Percentiles rank a stretch among this genome's conserved stretches.
Evolutionary conservation across 2,888 invertebrate species (phyloP).

Genomic region (Scaptomyza flava): DNA sequence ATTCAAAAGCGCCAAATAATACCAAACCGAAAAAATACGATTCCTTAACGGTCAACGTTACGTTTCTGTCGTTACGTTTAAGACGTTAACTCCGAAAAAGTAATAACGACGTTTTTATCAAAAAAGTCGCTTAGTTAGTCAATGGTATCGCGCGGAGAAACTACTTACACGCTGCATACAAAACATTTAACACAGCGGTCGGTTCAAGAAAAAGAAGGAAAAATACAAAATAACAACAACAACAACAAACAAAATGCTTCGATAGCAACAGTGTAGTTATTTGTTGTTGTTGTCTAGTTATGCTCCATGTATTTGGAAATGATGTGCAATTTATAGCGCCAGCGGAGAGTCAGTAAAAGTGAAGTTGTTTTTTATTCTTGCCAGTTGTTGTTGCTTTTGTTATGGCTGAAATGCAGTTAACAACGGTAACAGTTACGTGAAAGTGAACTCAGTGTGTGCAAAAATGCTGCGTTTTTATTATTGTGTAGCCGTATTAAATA

Average conservation of each 20-base stretch:
- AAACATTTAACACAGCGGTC: conserved; percentile 23
- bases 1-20: conserved; percentile 24
- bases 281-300: conserved; percentile 19
- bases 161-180: conserved; percentile 45
- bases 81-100: conserved; percentile 48
- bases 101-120: conserved; percentile 51
- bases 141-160: conserved; percentile 63
- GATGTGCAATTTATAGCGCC: conserved; percentile 18
- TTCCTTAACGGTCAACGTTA: neutral
- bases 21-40: conserved; percentile 26
- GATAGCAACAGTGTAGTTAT: conserved; percentile 8
- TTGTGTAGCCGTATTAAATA: conserved; percentile 59
- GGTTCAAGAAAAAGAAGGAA: conserved; percentile 13
- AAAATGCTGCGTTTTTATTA: conserved; percentile 54
- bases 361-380: conserved; percentile 33
- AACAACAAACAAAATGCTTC: conserved; percentile 6
- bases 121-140: conserved; percentile 41
- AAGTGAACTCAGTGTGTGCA: conserved; percentile 40
- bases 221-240: conserved; percentile 14
- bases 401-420: conserved; percentile 19
- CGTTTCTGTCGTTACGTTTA: conserved; percentile 30
- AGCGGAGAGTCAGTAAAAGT: conserved; percentile 14
- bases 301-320: conserved; percentile 18
- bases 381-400: conserved; percentile 14
- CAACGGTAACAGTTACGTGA: conserved; percentile 54